Percentiles rank a stretch among this genome's conserved stretches.
Conservation (phyloP, 2,888 invertebrate genomes). For the Scaptomyza reducta region DNA sequence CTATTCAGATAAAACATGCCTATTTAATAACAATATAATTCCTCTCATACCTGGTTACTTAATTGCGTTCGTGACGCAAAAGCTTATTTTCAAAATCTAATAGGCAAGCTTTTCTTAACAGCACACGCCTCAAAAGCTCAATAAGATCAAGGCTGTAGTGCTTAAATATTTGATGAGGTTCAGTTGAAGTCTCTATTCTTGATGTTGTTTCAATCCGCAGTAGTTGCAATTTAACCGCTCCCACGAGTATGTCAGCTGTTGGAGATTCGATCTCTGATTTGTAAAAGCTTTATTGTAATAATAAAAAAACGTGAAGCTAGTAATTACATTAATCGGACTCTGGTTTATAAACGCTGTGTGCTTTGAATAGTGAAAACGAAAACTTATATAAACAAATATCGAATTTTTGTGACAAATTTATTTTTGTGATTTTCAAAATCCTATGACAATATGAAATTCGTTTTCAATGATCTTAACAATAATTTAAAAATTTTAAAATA, state of each 20-base stretch:
- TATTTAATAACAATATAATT: not conserved
- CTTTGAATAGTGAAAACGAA: conserved; percentile 21
- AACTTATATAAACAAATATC: conserved; percentile 1
- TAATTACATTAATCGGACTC: conserved; percentile 42
- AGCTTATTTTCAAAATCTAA: not conserved
- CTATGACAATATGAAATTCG: conserved; percentile 13
- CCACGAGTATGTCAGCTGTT: conserved; percentile 41
- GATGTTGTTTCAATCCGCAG: conserved; percentile 1
- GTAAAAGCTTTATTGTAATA: conserved; percentile 39
- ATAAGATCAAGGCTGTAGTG: conserved; percentile 63
- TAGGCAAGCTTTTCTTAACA: conserved; percentile 32
- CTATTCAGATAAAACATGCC: no score
- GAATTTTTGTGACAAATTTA: conserved; percentile 10
- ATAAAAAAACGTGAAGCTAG: conserved; percentile 55
- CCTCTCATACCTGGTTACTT: not conserved
- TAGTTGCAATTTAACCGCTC: conserved; percentile 59
- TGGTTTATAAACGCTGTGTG: conserved; percentile 22
- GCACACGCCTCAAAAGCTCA: conserved; percentile 55
- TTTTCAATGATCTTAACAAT: not conserved
- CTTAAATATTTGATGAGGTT: conserved; percentile 38
- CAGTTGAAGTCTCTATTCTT: not conserved
- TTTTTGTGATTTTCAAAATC: no score
- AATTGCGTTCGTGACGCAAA: not conserved
- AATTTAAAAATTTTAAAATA: not conserved
- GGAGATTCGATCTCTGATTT: conserved; percentile 28